Evolutionary conservation across 2,113 vertebrate genomes (phyloP).

Genomic region (Labeo rohita): DNA sequence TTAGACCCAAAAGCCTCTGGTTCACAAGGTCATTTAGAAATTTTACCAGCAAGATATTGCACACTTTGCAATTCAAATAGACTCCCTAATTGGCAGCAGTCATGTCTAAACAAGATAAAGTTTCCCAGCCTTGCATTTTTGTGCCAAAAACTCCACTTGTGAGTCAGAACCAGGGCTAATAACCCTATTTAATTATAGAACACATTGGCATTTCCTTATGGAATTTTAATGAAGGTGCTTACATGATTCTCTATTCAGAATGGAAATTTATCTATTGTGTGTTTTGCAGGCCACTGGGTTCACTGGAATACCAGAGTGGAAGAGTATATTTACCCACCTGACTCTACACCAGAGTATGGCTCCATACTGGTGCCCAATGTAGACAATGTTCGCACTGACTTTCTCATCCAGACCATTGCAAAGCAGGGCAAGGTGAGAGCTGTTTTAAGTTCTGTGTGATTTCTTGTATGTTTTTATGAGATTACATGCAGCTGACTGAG

Average conservation of each 20-base stretch:
- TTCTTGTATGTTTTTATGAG: background rate
- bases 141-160: background rate
- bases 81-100: background rate
- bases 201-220: background rate
- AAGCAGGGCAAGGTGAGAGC: conserved; percentile 90
- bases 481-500: too few species aligned
- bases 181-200: conserved; percentile 18
- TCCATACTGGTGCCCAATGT: conserved; percentile 96
- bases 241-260: background rate
- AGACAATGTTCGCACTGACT: conserved; percentile 92
- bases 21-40: background rate
- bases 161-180: background rate
- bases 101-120: background rate
- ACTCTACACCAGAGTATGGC: conserved; percentile 82
- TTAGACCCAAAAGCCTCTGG: background rate
- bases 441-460: background rate
- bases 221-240: conserved; percentile 8
- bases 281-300: conserved; percentile 83
- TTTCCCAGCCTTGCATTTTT: background rate
- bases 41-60: background rate
- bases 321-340: conserved; percentile 87
- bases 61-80: conserved; percentile 3
- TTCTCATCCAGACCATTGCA: conserved; percentile 89
- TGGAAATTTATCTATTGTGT: background rate
- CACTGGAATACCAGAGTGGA: conserved; percentile 87